These are phyloP conservation scores for Brachypalpus laphriformis DNA, from an alignment of 2,888 invertebrate species.

Conservation along the genomic window DNA sequence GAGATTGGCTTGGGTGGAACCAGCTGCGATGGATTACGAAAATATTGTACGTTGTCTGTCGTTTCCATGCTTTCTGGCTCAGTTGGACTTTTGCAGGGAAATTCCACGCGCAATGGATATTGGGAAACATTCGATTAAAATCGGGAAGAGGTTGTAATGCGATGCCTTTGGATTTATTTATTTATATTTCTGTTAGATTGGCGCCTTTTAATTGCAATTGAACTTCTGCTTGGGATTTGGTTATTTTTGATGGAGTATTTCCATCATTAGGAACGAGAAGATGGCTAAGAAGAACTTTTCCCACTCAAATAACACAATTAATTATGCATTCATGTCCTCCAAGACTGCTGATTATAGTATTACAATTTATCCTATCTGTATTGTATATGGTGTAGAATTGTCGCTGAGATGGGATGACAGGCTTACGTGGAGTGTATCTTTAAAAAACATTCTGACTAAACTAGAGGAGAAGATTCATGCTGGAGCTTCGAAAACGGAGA, in stretches of 20 bases:
- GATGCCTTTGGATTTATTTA: slow-evolving; percentile 43
- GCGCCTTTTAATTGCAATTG: slow-evolving; percentile 55
- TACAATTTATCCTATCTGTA: too few species aligned
- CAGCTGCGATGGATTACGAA: slow-evolving; percentile 70
- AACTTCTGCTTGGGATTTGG: neutral
- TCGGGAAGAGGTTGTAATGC: slow-evolving; percentile 31
- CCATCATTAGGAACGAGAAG: neutral
- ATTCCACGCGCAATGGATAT: slow-evolving; percentile 18
- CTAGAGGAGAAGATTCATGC: too few species aligned
- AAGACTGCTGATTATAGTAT: too few species aligned
- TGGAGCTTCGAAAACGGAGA: too few species aligned
- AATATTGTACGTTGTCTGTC: neutral
- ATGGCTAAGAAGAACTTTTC: neutral
- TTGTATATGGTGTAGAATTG: too few species aligned
- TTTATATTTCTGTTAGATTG: slow-evolving; percentile 45
- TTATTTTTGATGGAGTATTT: neutral
- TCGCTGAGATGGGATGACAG: too few species aligned
- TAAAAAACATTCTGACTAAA: too few species aligned
- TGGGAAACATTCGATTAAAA: slow-evolving; percentile 59
- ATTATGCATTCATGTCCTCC: too few species aligned
- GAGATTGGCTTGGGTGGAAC: slow-evolving; percentile 76
- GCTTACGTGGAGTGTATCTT: too few species aligned
- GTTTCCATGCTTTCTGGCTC: neutral
- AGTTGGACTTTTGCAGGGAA: slow-evolving; percentile 38
- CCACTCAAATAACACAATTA: neutral